Conservation (phyloP, 1,140 invertebrate genomes). For the Drosophila melanica region DNA sequence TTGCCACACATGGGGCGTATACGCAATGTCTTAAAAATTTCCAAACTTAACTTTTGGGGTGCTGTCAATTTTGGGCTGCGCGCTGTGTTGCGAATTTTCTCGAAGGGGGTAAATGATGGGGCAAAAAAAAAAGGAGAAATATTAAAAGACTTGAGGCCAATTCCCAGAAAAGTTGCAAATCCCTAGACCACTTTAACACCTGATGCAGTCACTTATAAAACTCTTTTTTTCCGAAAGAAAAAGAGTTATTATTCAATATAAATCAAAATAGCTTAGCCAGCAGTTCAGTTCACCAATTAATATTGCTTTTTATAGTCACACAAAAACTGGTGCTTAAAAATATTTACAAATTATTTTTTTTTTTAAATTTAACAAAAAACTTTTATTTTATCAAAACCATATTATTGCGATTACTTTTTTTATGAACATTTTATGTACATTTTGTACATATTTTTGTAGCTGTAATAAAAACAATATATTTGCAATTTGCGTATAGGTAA, state of each 20-base stretch:
- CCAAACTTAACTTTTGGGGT: constrained; percentile 39
- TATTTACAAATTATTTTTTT: too few species aligned
- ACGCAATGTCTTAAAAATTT: constrained; percentile 44
- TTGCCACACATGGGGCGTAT: constrained; percentile 33
- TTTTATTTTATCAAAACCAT: too few species aligned
- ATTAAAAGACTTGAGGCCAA: constrained; percentile 5
- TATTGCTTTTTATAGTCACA: neutral
- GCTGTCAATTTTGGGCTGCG: constrained; percentile 24
- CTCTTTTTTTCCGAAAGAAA: neutral
- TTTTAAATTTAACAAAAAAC: too few species aligned
- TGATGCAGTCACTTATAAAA: constrained; percentile 24
- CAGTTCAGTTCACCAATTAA: neutral
- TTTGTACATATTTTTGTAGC: too few species aligned
- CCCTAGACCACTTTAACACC: constrained; percentile 5
- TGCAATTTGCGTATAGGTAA: neutral
- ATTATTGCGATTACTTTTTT: too few species aligned
- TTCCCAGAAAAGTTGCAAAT: neutral
- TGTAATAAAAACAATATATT: too few species aligned
- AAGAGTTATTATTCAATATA: neutral
- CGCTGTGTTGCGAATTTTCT: constrained; percentile 14
- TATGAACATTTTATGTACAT: neutral
- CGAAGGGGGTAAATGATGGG: constrained; percentile 11
- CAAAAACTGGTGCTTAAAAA: too few species aligned
- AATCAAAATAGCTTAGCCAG: neutral
- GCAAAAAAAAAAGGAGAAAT: constrained; percentile 8